Evolutionary conservation across 2,888 invertebrate species (phyloP).

Genomic region (Thelaira solivaga): DNA sequence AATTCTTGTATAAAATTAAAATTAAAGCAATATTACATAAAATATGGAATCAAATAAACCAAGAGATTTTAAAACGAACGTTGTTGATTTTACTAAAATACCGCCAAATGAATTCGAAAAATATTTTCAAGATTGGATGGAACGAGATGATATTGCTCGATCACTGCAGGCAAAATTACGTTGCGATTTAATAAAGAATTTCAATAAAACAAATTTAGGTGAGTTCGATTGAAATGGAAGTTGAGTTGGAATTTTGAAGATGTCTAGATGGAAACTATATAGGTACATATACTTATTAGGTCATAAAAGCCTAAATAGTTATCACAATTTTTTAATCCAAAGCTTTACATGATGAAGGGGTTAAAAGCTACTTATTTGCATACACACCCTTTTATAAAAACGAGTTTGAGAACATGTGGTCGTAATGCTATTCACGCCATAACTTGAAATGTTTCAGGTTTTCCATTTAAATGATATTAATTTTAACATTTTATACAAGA

Average conservation of each 20-base stretch:
- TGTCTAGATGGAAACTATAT: too few species aligned
- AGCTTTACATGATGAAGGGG: too few species aligned
- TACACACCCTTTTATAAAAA: too few species aligned
- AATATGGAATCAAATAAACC: slow-evolving; percentile 33
- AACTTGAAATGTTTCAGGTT: too few species aligned
- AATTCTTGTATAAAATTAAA: neutral
- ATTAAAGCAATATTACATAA: neutral
- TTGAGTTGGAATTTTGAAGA: neutral
- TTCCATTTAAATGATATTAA: too few species aligned
- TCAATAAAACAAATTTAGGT: slow-evolving; percentile 75
- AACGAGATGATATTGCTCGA: slow-evolving; percentile 72
- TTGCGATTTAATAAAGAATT: slow-evolving; percentile 72
- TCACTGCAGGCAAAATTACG: slow-evolving; percentile 73
- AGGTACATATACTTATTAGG: too few species aligned
- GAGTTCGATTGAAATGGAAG: slow-evolving; percentile 53
- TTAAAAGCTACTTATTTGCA: too few species aligned
- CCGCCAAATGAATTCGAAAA: slow-evolving; percentile 73
- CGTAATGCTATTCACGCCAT: too few species aligned
- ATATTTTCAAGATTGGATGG: slow-evolving; percentile 75
- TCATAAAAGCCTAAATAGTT: too few species aligned
- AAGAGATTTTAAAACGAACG: slow-evolving; percentile 64
- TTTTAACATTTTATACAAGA: too few species aligned
- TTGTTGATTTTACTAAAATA: slow-evolving; percentile 71
- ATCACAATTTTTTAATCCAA: too few species aligned
- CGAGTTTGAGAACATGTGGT: too few species aligned